Base-by-base conservation (phyloP, 2,888 invertebrate genomes). In the Eucera pruinosa region DNA sequence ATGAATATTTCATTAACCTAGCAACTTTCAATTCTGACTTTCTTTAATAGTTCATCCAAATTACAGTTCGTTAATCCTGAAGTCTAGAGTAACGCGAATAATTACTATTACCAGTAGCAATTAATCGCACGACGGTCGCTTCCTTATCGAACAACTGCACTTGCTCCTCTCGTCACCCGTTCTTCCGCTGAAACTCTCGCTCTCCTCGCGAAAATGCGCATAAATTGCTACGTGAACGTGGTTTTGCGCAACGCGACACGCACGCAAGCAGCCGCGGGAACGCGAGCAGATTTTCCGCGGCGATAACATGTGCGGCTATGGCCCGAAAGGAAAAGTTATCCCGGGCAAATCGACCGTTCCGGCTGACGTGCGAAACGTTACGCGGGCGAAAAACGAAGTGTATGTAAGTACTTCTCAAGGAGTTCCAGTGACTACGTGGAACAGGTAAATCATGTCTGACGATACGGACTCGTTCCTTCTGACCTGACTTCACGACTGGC, bases 391-490 rank as follows among this genome's bases (percentile, higher is more conserved):
- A 84, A 82, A 67, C 60, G 52, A 33, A 33, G 7, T 33, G 7
- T 3, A 3, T 7, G 33, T 5, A 73, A 75, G 71, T 47, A 82
- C 78, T 70, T 82, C 71, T 84, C 83, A 84, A 84, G 83, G 83
- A 83, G 80, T 75, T 84, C 83, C 74, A 80, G 80, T 84, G 62
- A 71, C 43, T 68, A 67, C 76, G 60, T 61, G 65, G 64, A 84
- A 84, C 82, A 80, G 80, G 74, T 83, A 83, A 83, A 80, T 80
- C 83, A 80, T 77, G 81, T 81, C 78, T 55, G 50, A 64, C 61
- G 45, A 73, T 57, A 58, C 62, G 55, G 61, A 74, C 78, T 76
- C 76, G 68, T 77, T 77, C 70, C 48, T 71, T 71, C 36, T 61
- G 76, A 74, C 68, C 65, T 78, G 74, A 55, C 69, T 54, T 74